Evolutionary conservation across 2,113 vertebrate species (phyloP).

Genomic region (Malurus elegans): DNA sequence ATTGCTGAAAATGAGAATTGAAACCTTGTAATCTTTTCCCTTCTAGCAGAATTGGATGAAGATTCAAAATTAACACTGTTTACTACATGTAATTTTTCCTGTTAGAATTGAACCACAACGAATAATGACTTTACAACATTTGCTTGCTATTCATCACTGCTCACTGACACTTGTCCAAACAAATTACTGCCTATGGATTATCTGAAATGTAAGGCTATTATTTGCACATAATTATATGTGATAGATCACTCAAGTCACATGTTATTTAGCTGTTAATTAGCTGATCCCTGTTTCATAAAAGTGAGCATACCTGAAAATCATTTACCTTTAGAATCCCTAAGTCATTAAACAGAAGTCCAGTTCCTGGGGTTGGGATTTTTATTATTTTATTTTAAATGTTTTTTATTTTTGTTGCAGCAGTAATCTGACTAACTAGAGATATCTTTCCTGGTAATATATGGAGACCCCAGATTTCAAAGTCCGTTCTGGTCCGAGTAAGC

Average conservation of each 20-base stretch:
- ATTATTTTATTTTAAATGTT: background rate
- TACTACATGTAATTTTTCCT: background rate
- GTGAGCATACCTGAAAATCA: background rate
- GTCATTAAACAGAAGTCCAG: background rate
- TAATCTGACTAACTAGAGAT: background rate
- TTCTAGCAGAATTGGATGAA: background rate
- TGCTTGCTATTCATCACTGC: background rate
- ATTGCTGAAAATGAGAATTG: background rate
- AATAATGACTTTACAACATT: background rate
- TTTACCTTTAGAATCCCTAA: background rate
- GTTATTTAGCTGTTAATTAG: constrained; percentile 14
- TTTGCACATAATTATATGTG: constrained; percentile 14
- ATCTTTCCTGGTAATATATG: background rate
- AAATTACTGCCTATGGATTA: constrained; percentile 11
- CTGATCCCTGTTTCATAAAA: constrained; percentile 2
- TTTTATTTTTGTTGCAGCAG: background rate
- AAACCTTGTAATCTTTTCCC: background rate
- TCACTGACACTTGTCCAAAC: constrained; percentile 26
- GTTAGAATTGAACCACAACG: background rate
- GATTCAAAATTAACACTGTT: background rate
- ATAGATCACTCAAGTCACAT: background rate
- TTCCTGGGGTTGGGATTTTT: background rate
- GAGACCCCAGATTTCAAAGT: background rate
- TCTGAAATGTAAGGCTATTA: background rate
- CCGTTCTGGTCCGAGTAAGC: background rate